phyloP scores from a whole-genome alignment of 2,113 vertebrate species.

The Ibidorhyncha struthersii region DNA sequence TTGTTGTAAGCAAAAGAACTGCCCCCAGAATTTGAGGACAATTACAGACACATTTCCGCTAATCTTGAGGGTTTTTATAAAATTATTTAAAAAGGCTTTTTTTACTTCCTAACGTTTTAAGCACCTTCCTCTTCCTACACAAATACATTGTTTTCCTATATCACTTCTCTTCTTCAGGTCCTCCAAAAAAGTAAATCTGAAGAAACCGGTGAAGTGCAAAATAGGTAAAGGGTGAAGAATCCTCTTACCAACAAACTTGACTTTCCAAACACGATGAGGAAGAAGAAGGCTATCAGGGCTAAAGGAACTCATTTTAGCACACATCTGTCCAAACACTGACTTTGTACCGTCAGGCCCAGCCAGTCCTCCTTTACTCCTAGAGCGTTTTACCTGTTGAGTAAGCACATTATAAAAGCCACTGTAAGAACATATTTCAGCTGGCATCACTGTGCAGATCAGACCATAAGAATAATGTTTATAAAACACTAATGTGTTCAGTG shows the following conservation, averaged over 20 bases:
- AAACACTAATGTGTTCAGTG: neutral
- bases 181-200: neutral
- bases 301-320: constrained; percentile 97
- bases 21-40: neutral
- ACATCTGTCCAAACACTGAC: constrained; percentile 99
- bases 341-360: constrained; percentile 97
- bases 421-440: neutral
- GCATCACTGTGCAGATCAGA: neutral
- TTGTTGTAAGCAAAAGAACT: neutral
- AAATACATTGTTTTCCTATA: neutral
- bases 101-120: neutral
- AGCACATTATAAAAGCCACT: neutral
- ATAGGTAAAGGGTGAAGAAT: neutral
- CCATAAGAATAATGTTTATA: neutral
- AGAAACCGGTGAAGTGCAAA: neutral
- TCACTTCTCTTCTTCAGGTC: neutral
- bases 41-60: neutral
- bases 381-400: constrained; percentile 91
- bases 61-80: neutral
- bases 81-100: neutral
- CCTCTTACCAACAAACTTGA: constrained; percentile 95
- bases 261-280: constrained; percentile 98
- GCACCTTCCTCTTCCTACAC: neutral
- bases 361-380: constrained; percentile 96
- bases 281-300: constrained; percentile 95